Percentiles rank a stretch among this genome's conserved stretches.
Evolutionary conservation across 1,140 invertebrate genomes (phyloP).

Genomic region (Mycetomoellerius zeteki): DNA sequence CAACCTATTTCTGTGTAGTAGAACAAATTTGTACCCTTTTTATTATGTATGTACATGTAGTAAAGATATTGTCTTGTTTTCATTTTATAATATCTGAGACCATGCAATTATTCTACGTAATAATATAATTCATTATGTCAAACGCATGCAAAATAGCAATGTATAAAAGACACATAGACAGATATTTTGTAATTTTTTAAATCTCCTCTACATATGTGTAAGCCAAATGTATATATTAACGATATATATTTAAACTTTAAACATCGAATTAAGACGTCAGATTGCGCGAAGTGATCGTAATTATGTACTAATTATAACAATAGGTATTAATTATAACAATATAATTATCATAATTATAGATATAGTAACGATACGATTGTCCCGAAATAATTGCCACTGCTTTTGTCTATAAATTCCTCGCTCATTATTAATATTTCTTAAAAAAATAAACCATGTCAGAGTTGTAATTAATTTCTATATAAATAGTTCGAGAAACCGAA

Average conservation of each 20-base stretch:
- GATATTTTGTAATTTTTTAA: background rate
- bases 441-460: background rate
- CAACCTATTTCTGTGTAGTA: background rate
- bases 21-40: conserved; percentile 2
- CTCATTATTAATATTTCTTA: background rate
- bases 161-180: background rate
- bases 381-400: background rate
- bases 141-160: conserved; percentile 30
- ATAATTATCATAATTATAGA: background rate
- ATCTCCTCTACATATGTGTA: background rate
- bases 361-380: background rate
- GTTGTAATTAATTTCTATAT: background rate
- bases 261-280: background rate
- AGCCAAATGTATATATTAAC: conserved; percentile 2
- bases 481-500: background rate
- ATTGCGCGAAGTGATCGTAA: background rate
- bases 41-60: conserved; percentile 28
- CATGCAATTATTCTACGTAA: background rate
- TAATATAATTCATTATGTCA: background rate
- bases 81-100: background rate
- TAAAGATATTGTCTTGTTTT: background rate
- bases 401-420: background rate
- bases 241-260: background rate
- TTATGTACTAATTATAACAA: conserved; percentile 2
- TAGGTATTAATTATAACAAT: conserved; percentile 1